phyloP scores from a whole-genome alignment of 2,888 invertebrate genomes.

The Ophioninae sp. region DNA sequence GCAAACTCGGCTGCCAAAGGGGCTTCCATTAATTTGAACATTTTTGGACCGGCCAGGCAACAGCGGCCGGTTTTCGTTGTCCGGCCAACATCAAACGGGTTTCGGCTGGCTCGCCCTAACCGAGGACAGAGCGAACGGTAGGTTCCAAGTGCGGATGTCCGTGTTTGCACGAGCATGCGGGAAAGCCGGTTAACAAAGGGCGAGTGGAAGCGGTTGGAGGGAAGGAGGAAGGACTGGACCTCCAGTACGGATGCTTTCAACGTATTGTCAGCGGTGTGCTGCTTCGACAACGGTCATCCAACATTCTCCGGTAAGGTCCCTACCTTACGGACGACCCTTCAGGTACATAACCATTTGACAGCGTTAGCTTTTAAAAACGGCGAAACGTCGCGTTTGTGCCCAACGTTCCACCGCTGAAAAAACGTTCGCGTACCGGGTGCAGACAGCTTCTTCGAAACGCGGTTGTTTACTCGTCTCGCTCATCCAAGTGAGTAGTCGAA shows the following conservation, averaged over 20 bases:
- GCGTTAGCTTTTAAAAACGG: neutral
- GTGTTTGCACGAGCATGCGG: conserved; percentile 5
- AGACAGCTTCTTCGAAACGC: too few species aligned
- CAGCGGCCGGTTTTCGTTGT: neutral
- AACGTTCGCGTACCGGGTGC: neutral
- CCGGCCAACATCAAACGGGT: conserved; percentile 11
- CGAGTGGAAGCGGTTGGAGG: neutral
- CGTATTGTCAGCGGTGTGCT: neutral
- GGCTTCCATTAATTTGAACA: neutral
- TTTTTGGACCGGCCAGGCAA: conserved; percentile 4
- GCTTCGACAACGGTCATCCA: conserved; percentile 34
- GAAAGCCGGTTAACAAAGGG: conserved; percentile 10
- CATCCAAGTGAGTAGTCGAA: too few species aligned
- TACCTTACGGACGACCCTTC: neutral
- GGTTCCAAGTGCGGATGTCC: neutral
- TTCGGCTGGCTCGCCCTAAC: neutral
- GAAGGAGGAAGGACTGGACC: neutral
- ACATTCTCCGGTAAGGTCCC: conserved; percentile 45
- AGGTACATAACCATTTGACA: conserved; percentile 17
- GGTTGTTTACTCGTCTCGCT: too few species aligned
- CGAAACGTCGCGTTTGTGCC: neutral
- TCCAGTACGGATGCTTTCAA: neutral
- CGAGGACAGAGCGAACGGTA: neutral
- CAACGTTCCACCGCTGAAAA: neutral
- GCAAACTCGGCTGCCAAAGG: neutral